These are phyloP conservation scores for Drosophila ohnishii DNA, from an alignment of 1,140 invertebrate species.

Conservation along the genomic window DNA sequence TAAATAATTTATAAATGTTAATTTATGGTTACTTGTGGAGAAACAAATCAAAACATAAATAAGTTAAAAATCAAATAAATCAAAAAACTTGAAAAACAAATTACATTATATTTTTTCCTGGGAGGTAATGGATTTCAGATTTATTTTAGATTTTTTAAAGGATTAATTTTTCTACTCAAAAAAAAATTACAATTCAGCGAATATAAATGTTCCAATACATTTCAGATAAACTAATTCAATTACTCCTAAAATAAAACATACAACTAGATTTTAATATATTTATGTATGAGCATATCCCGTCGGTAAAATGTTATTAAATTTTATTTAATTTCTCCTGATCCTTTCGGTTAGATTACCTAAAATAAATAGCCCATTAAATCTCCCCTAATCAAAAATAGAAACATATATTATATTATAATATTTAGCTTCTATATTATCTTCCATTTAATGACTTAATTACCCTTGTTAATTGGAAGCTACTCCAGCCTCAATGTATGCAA, in stretches of 20 bases:
- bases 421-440: background rate
- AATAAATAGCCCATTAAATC: background rate
- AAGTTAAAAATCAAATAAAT: slow-evolving; percentile 26
- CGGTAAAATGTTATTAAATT: too few species aligned
- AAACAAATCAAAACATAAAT: slow-evolving; percentile 45
- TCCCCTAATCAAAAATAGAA: background rate
- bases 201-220: background rate
- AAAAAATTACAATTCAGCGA: background rate
- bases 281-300: background rate
- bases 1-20: slow-evolving; percentile 78
- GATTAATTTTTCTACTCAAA: background rate
- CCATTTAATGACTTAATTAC: slow-evolving; percentile 5
- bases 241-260: background rate
- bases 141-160: background rate
- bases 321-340: too few species aligned
- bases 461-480: slow-evolving; percentile 1
- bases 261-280: too few species aligned
- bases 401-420: too few species aligned
- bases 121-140: background rate
- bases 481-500: slow-evolving; percentile 39
- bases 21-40: slow-evolving; percentile 49
- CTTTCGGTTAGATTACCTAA: too few species aligned
- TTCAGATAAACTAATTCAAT: background rate
- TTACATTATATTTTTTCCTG: background rate
- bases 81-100: slow-evolving; percentile 4